A percentile compares a stretch with the other conserved stretches of the same genome.
These are phyloP conservation scores for Zygogramma bicolorata DNA, from an alignment of 2,888 invertebrate genomes.

Conservation along the genomic window DNA sequence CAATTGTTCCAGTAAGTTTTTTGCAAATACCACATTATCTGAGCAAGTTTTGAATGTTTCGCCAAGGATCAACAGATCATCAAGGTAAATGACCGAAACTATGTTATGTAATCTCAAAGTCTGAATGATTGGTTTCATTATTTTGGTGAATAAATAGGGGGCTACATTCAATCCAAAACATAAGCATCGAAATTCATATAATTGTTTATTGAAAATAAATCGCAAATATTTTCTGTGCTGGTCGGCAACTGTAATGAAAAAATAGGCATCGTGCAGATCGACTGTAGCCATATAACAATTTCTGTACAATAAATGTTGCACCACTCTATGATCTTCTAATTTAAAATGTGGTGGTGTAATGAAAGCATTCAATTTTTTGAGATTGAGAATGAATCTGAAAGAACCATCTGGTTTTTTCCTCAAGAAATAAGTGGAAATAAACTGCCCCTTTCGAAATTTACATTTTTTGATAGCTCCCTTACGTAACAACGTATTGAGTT, in stretches of 20 bases:
- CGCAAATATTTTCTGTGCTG: constrained; percentile 2
- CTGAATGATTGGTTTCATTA: background rate
- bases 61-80: constrained; percentile 8
- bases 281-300: background rate
- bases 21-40: too few species aligned
- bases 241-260: background rate
- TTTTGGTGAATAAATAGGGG: background rate
- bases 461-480: constrained; percentile 24
- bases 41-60: background rate
- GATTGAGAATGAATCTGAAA: background rate
- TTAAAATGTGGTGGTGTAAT: background rate
- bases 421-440: constrained; percentile 24
- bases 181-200: constrained; percentile 16
- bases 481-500: constrained; percentile 10
- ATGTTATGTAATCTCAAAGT: background rate
- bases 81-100: constrained; percentile 6
- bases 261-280: background rate
- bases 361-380: background rate
- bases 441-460: background rate
- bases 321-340: too few species aligned
- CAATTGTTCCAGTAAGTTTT: background rate
- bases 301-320: background rate
- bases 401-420: constrained; percentile 24
- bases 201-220: constrained; percentile 6
- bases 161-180: constrained; percentile 9